phyloP scores from a whole-genome alignment of 2,113 vertebrate species.

The Pipa parva region DNA sequence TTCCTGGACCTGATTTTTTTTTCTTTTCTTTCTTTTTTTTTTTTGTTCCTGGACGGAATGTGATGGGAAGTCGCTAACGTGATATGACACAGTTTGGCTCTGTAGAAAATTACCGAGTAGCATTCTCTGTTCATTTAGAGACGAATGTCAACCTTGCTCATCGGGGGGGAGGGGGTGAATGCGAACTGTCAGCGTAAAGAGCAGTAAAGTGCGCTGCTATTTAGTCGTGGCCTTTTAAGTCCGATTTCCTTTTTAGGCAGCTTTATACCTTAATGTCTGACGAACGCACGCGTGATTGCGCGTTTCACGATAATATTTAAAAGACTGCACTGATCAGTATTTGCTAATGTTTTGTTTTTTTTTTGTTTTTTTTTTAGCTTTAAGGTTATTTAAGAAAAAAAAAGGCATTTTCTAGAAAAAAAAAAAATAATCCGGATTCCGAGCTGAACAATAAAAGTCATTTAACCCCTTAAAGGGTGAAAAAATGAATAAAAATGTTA shows the following conservation, averaged over 20 bases:
- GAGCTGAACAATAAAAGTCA: too few species aligned
- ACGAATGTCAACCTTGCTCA: slow-evolving; percentile 33
- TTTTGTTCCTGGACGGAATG: slow-evolving; percentile 31
- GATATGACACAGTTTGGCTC: slow-evolving; percentile 33
- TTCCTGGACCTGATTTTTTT: slow-evolving; percentile 35
- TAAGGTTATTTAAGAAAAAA: too few species aligned
- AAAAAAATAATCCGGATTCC: too few species aligned
- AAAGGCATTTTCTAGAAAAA: too few species aligned
- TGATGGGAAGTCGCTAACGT: slow-evolving; percentile 34
- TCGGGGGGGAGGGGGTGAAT: slow-evolving; percentile 9
- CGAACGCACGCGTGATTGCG: not conserved
- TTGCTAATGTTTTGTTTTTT: too few species aligned
- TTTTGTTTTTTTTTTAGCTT: too few species aligned
- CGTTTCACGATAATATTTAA: not conserved
- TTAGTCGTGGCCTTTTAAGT: slow-evolving; percentile 22
- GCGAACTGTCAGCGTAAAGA: slow-evolving; percentile 18
- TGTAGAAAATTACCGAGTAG: slow-evolving; percentile 33
- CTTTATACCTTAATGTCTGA: not conserved
- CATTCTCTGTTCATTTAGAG: slow-evolving; percentile 37
- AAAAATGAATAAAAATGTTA: too few species aligned
- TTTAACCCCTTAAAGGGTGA: too few species aligned
- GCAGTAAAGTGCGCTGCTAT: slow-evolving; percentile 7
- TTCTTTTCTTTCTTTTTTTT: too few species aligned
- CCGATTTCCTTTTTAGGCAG: slow-evolving; percentile 5
- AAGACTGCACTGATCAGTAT: not conserved